Base-by-base conservation (phyloP, 2,113 vertebrate genomes). In the Macrotis lagotis region DNA sequence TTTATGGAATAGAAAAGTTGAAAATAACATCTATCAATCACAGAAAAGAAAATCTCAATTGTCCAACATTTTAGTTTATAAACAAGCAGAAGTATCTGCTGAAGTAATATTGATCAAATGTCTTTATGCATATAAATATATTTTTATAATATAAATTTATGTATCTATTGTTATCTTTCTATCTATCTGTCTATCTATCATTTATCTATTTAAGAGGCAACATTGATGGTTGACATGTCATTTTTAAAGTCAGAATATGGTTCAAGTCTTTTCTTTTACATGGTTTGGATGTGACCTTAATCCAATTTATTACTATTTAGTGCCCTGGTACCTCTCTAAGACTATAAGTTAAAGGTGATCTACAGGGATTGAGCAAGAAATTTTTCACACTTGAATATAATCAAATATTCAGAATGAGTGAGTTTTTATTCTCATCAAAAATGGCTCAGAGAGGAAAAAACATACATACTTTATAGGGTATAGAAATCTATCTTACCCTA, bases 1-100 rank as follows among this genome's bases (percentile, higher is more conserved):
- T 96, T 97, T 97, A 96, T 97, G 94, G 2, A 50, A 55, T 44
- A 53, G 94, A 25, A 48, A 94, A 93, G 90, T 89, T 51, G 89
- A 95, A 95, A 91, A 44, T 90, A 91, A 37, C 26, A 88, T 66
- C 28, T 66, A 37, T 3, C 11, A 49, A 48, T 48, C 83, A 83
- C 90, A 22, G 0, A 88, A 91, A 88, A 50, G n/a, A 25, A 55
- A 28, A 47, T 52, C 59, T 48, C 50, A n/a, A 0, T 25, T 59
- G 22, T 51, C 59, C 53, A 92, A 44, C 51, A 3, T 26, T 92
- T 83, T 25, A 19, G 26, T 90, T 95, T 55, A 25, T 3, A 48
- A 94, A 91, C 48, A 53, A 53, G 26, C 25, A 88, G 47, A 47
- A 90, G 8, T 51, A 55, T 37, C 24, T 25, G 31, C 14, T 51